phyloP scores from a whole-genome alignment of 2,888 invertebrate species.

The Ceramica pisi region DNA sequence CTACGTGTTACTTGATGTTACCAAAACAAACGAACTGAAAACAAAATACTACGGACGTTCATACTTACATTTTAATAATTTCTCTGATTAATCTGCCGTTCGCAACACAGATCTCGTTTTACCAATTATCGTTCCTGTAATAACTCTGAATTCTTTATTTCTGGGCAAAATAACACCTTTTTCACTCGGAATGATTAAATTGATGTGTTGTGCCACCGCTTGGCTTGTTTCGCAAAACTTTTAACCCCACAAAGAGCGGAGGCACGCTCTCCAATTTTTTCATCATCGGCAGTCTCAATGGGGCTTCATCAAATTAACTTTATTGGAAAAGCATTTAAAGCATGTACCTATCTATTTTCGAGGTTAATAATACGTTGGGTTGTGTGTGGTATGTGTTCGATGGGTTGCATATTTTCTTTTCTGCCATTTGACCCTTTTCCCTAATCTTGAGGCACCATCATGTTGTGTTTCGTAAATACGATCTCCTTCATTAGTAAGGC shows the following conservation, averaged over 20 bases:
- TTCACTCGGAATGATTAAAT: constrained; percentile 35
- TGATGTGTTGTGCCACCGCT: constrained; percentile 15
- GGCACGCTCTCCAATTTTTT: constrained; percentile 31
- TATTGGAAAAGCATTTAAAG: constrained; percentile 24
- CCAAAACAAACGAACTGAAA: too few relatives aligned
- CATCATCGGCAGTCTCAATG: constrained; percentile 23
- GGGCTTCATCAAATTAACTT: constrained; percentile 31
- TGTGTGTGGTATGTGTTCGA: not conserved
- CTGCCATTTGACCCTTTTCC: not conserved
- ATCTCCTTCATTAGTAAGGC: not conserved
- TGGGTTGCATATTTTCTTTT: not conserved
- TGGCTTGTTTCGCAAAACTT: constrained; percentile 17
- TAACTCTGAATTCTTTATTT: constrained; percentile 51
- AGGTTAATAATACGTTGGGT: not conserved
- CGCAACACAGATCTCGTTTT: constrained; percentile 20
- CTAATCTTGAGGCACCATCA: not conserved
- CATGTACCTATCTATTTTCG: not conserved
- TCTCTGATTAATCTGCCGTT: constrained; percentile 6
- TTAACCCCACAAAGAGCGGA: constrained; percentile 5
- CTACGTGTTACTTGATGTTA: not conserved
- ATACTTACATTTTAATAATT: constrained; percentile 7
- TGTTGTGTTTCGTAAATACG: not conserved
- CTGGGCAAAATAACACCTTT: constrained; percentile 4
- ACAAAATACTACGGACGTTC: not conserved
- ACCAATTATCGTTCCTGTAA: constrained; percentile 44